Base-by-base conservation (phyloP, 2,888 invertebrate genomes). In the Serrognathus titanus region DNA sequence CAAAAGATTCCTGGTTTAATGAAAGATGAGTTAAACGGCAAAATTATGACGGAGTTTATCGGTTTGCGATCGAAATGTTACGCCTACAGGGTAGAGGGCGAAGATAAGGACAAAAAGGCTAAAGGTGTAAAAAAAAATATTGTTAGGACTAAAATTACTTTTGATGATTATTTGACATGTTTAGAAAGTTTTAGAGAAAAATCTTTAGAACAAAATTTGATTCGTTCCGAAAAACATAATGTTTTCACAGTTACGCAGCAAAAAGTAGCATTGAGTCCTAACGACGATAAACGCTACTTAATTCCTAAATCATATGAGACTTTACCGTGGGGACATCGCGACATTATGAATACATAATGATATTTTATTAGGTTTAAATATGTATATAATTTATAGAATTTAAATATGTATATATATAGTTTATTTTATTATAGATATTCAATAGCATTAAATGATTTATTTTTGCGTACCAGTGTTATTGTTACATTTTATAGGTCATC, bases 41-140 rank as follows among this genome's bases (percentile, higher is more conserved):
- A 47, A 20, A 47, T 47, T 10, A 47, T 47, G 5, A 5, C 9
- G 9, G 47, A 47, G 24, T 16, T 47, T 47, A 20, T 16, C 2
- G 47, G 47, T n/a, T 10, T 47, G 11, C 8, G 24, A 20, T 47
- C 47, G 24, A 47, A 47, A 47, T n/a, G n/a, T n/a, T n/a, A n/a
- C n/a, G n/a, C n/a, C n/a, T n/a, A n/a, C n/a, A n/a, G 20, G 6
- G n/a, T 46, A 4, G 20, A 13, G 7, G 10, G 20, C 4, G 46
- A 46, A 8, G 16, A 12, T 9, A 9, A 46, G 4, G 20, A 16
- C 4, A 46, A 46, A 46, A 13, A 46, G 10, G 46, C 16, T 16
- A 16, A 16, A 16, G 16, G 16, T 16, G 16, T 16, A 2, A 16
- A 16, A 16, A 1, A 2, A 38, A 38, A 9, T 10, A 3, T n/a